phyloP scores from a whole-genome alignment of 1,140 invertebrate species.

The Chrysomallon squamiferum region DNA sequence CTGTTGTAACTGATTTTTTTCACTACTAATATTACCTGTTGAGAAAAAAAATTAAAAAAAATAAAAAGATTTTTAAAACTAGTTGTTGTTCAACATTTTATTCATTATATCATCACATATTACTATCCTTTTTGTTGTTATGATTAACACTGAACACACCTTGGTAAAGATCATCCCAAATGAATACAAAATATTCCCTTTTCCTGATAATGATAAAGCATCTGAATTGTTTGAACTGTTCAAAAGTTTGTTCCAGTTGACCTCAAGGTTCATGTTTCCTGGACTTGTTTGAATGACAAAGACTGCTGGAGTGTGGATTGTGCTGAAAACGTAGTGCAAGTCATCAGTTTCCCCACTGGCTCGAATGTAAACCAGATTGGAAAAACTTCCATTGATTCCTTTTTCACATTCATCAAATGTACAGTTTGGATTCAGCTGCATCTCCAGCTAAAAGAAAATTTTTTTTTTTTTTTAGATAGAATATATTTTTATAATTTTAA shows the following conservation, averaged over 20 bases:
- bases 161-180: conserved; percentile 40
- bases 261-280: conserved; percentile 6
- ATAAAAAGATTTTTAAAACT: too few species aligned
- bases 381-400: conserved; percentile 9
- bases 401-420: conserved; percentile 16
- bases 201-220: conserved; percentile 13
- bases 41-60: too few species aligned
- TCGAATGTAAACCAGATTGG: conserved; percentile 34
- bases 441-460: conserved; percentile 18
- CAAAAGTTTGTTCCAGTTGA: conserved; percentile 32
- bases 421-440: conserved; percentile 22
- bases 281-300: conserved; percentile 22
- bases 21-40: too few species aligned
- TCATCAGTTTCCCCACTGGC: conserved; percentile 24
- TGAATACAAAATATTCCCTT: conserved; percentile 19
- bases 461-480: too few species aligned
- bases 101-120: too few species aligned
- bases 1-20: too few species aligned
- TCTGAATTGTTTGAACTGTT: conserved; percentile 10
- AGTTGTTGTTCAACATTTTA: too few species aligned
- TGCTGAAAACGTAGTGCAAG: conserved; percentile 37
- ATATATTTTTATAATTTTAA: too few species aligned
- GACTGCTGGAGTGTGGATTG: conserved; percentile 27
- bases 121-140: too few species aligned
- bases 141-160: too few species aligned